Conservation (phyloP, 2,113 vertebrate genomes). For the Ochotona curzoniae region DNA sequence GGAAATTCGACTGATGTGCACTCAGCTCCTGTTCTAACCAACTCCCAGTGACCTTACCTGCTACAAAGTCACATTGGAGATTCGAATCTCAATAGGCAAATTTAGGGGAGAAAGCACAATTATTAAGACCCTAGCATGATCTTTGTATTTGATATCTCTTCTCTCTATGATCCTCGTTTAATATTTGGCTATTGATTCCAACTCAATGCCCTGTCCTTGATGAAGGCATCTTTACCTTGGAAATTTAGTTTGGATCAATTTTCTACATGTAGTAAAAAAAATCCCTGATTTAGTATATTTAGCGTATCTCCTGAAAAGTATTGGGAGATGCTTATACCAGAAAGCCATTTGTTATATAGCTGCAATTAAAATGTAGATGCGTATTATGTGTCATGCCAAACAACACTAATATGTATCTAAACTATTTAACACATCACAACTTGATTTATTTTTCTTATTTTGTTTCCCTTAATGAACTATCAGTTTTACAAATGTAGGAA, state of each 20-base stretch:
- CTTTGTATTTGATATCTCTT: rapidly evolving
- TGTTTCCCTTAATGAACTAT: not conserved
- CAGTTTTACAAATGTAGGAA: not conserved
- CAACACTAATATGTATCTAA: not conserved
- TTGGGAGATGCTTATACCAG: not conserved
- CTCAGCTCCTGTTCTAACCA: not conserved
- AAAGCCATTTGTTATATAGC: not conserved
- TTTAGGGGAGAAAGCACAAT: not conserved
- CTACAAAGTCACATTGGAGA: not conserved
- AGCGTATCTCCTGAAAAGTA: not conserved
- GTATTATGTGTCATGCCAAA: not conserved
- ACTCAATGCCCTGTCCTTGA: not conserved
- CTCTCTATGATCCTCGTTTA: not conserved
- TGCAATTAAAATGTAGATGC: not conserved
- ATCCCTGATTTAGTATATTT: not conserved
- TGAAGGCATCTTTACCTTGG: not conserved
- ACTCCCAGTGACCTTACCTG: not conserved
- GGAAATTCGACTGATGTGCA: not conserved
- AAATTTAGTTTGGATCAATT: not conserved
- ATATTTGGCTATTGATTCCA: not conserved
- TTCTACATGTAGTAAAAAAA: not conserved
- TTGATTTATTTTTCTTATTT: not conserved
- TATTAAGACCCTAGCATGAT: not conserved
- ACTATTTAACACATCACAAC: not conserved
- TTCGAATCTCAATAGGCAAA: not conserved